Percentiles rank a stretch among this genome's conserved stretches.
phyloP scores from a whole-genome alignment of 2,888 invertebrate genomes.

The Cheilosia scutellata region DNA sequence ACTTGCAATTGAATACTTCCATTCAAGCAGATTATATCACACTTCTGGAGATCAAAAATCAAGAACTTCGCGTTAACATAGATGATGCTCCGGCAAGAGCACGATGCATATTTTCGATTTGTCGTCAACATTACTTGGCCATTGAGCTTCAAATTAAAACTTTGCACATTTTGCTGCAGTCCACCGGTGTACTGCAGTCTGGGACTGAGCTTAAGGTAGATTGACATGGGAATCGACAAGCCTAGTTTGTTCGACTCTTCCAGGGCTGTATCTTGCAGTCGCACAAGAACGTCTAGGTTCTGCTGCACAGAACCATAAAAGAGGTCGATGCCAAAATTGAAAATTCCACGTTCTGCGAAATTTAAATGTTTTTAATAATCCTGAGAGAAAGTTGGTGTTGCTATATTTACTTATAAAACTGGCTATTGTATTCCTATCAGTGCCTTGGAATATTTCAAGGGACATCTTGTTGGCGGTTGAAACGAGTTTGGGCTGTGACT shows the following conservation, averaged over 20 bases:
- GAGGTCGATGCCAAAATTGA: slow-evolving; percentile 79
- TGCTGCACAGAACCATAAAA: slow-evolving; percentile 78
- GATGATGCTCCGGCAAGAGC: slow-evolving; percentile 66
- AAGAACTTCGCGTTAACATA: slow-evolving; percentile 81
- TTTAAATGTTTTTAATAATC: not conserved
- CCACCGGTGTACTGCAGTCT: slow-evolving; percentile 80
- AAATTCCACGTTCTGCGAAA: slow-evolving; percentile 51
- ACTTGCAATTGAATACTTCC: slow-evolving; percentile 79
- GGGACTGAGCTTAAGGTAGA: slow-evolving; percentile 80
- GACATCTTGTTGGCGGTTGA: slow-evolving; percentile 37
- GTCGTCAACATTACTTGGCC: slow-evolving; percentile 76
- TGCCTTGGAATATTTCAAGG: slow-evolving; percentile 31
- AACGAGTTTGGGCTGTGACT: not conserved
- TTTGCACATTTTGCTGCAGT: slow-evolving; percentile 62
- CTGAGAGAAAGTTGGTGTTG: no score
- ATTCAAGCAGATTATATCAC: slow-evolving; percentile 81
- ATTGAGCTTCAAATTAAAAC: slow-evolving; percentile 67
- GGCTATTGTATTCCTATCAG: slow-evolving; percentile 19
- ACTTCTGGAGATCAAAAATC: slow-evolving; percentile 77
- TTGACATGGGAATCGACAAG: slow-evolving; percentile 79
- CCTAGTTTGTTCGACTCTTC: slow-evolving; percentile 78
- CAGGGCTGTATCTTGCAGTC: slow-evolving; percentile 79
- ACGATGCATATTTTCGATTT: slow-evolving; percentile 77
- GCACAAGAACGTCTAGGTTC: slow-evolving; percentile 78
- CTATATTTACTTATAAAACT: slow-evolving; percentile 27